Conservation (phyloP, 92 coral and sea anemone species). For the Desmophyllum pertusum region DNA sequence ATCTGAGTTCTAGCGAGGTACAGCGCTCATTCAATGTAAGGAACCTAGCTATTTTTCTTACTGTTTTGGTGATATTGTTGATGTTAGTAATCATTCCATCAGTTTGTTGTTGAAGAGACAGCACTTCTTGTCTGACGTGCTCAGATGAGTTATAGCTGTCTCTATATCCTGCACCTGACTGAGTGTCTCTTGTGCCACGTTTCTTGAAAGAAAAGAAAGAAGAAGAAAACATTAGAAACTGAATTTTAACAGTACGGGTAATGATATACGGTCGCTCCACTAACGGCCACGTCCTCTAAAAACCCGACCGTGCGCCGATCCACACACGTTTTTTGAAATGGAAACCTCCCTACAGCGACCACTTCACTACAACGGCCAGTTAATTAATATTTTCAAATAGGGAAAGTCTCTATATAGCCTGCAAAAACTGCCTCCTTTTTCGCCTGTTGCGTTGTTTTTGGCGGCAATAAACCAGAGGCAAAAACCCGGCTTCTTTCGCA, state of each 20-base stretch:
- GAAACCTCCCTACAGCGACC: too few species aligned
- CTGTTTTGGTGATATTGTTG: conserved; percentile 74
- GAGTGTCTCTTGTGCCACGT: conserved; percentile 77
- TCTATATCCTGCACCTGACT: conserved; percentile 78
- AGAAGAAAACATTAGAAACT: background rate
- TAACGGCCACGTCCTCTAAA: too few species aligned
- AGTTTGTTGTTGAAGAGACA: conserved; percentile 66
- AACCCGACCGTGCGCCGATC: too few species aligned
- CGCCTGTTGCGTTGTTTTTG: too few species aligned
- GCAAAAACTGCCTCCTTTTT: too few species aligned
- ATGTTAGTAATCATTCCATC: conserved; percentile 77
- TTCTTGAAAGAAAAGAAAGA: conserved; percentile 37
- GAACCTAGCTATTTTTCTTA: conserved; percentile 24
- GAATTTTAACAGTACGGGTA: background rate
- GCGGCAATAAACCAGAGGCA: too few species aligned
- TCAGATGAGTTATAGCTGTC: conserved; percentile 61
- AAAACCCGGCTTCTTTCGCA: too few species aligned
- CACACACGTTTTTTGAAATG: too few species aligned
- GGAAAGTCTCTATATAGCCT: too few species aligned
- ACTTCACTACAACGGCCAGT: too few species aligned
- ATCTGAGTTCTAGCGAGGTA: background rate
- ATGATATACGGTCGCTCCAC: too few species aligned
- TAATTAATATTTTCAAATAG: too few species aligned
- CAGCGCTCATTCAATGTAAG: background rate
- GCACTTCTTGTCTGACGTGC: conserved; percentile 58